Conservation (phyloP, 2,888 invertebrate genomes). For the Mythimna vitellina region DNA sequence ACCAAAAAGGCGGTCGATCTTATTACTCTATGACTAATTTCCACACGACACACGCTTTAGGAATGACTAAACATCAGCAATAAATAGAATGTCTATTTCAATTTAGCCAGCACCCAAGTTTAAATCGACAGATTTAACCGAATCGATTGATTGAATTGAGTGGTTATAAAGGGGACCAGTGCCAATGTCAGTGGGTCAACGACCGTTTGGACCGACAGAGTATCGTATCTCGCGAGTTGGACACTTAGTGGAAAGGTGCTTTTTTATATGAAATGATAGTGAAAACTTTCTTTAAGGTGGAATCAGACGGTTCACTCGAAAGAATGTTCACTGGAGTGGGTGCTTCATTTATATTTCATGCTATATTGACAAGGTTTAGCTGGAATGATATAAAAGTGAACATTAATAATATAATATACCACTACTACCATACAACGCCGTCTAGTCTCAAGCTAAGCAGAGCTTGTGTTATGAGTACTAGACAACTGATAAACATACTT, state of each 20-base stretch:
- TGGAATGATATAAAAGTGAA: too few relatives aligned
- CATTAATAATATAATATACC: too few relatives aligned
- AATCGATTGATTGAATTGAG: slow-evolving; percentile 46
- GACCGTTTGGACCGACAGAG: slow-evolving; percentile 47
- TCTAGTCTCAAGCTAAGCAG: too few relatives aligned
- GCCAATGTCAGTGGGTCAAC: slow-evolving; percentile 66
- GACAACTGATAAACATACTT: too few relatives aligned
- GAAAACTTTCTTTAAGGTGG: slow-evolving; percentile 60
- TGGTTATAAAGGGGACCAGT: slow-evolving; percentile 56
- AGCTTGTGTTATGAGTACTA: too few relatives aligned
- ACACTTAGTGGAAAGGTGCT: slow-evolving; percentile 56
- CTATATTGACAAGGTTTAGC: too few relatives aligned
- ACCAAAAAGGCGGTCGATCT: neutral
- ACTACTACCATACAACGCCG: too few relatives aligned
- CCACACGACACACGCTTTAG: slow-evolving; percentile 10
- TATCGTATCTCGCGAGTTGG: slow-evolving; percentile 45
- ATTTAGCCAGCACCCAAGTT: slow-evolving; percentile 38
- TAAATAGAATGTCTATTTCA: slow-evolving; percentile 36
- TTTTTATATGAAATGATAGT: slow-evolving; percentile 53
- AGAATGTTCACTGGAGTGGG: too few relatives aligned
- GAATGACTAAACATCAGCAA: slow-evolving; percentile 43
- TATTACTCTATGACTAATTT: slow-evolving; percentile 4
- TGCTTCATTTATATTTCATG: too few relatives aligned
- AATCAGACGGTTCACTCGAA: too few relatives aligned
- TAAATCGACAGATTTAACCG: slow-evolving; percentile 47